phyloP scores from a whole-genome alignment of 2,113 vertebrate genomes.

The Myiagra hebetior region DNA sequence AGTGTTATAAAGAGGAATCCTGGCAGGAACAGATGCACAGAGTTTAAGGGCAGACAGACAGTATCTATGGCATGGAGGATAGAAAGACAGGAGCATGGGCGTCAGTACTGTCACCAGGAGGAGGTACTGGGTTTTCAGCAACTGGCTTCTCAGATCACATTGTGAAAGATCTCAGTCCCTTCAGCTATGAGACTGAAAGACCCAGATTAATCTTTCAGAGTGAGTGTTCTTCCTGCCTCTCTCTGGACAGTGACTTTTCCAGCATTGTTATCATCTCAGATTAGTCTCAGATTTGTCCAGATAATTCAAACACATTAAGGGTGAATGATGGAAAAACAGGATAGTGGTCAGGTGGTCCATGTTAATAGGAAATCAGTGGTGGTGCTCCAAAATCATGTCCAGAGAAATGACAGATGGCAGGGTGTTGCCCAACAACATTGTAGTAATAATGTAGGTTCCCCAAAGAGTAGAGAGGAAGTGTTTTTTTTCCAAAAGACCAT shows the following conservation, averaged over 20 bases:
- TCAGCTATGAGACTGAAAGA: background rate
- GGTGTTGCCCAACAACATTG: background rate
- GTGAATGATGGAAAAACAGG: background rate
- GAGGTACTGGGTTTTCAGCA: background rate
- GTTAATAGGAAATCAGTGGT: background rate
- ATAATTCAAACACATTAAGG: background rate
- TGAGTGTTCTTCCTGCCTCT: background rate
- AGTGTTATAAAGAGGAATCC: background rate
- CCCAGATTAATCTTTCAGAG: background rate
- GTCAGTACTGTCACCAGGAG: background rate
- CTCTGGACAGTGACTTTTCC: background rate
- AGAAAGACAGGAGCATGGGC: background rate
- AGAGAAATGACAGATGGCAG: background rate
- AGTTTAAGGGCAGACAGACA: background rate
- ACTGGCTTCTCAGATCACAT: background rate
- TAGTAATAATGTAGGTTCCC: background rate
- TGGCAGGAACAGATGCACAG: background rate
- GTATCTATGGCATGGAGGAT: too few species aligned
- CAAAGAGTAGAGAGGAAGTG: background rate
- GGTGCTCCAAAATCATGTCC: background rate
- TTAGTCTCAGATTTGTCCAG: background rate
- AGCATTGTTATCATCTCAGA: background rate
- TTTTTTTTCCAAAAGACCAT: background rate
- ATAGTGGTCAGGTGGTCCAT: background rate
- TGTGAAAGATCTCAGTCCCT: background rate